Base-by-base conservation (phyloP, 1,140 invertebrate genomes). In the Aporrectodea caliginosa region DNA sequence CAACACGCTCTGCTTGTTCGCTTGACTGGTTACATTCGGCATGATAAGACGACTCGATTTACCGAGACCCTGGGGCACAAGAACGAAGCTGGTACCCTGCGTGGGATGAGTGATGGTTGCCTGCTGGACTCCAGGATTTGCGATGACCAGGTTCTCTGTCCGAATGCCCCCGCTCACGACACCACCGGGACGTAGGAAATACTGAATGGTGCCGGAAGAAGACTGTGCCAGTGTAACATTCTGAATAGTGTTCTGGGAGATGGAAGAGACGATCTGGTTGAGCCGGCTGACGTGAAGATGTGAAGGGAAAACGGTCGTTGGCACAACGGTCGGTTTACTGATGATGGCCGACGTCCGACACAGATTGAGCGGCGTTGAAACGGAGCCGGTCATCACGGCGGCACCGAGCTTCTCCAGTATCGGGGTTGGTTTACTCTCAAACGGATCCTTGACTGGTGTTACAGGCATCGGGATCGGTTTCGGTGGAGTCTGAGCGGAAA, bases 381-480 rank as follows among this genome's bases (percentile, higher is more conserved):
- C 6, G n/a, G 14, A 14, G 43, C 43, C 16, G 43, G 43, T 58
- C 43, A 58, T 58, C 6, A 58, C 43, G 6, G 43, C 22, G 6
- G 43, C 43, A 22, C 43, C 43, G 16, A 76, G 75, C 43, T 76
- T 76, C 35, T 76, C 75, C 34, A 76, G 29, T 35, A 76, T 76
- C 1, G 75, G 75, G 27, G 35, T 76, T 1, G 43, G 43, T 35
- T 76, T 76, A 27, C 43, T 76, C 35, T 76, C 75, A 43, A 68
- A 34, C 34, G 32, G 30, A n/a, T 74, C 31, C 22, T 32, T 31
- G 32, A 12, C 2, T 22, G 31, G 16, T n/a, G 31, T n/a, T 12
- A 2, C 29, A 30, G 1, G 16, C 31, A 31, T 30, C 73, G 73
- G 31, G 33, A 33, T n/a, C n/a, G 73, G 6, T 33, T 30, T 1